Conservation (phyloP, 2,888 invertebrate species). For the Eugnorisma glareosa region DNA sequence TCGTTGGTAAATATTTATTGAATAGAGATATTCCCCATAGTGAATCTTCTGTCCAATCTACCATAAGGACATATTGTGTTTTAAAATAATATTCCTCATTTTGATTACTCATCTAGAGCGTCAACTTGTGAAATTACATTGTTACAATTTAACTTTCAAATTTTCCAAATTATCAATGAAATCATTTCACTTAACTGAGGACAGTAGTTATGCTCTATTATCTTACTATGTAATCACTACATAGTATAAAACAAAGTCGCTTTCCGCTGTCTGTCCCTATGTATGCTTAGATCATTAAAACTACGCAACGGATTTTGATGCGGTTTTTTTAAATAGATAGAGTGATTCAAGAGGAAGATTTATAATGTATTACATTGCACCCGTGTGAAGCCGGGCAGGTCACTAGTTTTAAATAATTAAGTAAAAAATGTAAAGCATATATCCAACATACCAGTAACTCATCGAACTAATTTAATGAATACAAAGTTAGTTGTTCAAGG, state of each 20-base stretch:
- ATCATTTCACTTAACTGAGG: neutral
- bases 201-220: neutral
- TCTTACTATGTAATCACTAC: too few species aligned
- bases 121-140: neutral
- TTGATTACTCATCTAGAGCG: neutral
- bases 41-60: neutral
- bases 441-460: conserved; percentile 5
- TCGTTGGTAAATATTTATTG: conserved; percentile 16
- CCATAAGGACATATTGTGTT: neutral
- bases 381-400: too few species aligned
- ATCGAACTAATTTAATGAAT: conserved; percentile 33
- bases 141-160: neutral
- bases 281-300: too few species aligned
- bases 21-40: conserved; percentile 36
- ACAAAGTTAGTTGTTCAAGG: conserved; percentile 53
- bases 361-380: too few species aligned
- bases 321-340: too few species aligned
- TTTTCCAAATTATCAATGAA: neutral
- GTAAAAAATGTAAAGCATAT: conserved; percentile 1
- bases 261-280: too few species aligned
- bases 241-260: too few species aligned
- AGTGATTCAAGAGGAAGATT: too few species aligned
- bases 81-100: neutral
- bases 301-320: too few species aligned
- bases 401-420: neutral